A percentile compares a stretch with the other conserved stretches of the same genome.
Evolutionary conservation across 2,797 vertebrate species (phyloP).

Genomic region (Sciurus vulgaris): DNA sequence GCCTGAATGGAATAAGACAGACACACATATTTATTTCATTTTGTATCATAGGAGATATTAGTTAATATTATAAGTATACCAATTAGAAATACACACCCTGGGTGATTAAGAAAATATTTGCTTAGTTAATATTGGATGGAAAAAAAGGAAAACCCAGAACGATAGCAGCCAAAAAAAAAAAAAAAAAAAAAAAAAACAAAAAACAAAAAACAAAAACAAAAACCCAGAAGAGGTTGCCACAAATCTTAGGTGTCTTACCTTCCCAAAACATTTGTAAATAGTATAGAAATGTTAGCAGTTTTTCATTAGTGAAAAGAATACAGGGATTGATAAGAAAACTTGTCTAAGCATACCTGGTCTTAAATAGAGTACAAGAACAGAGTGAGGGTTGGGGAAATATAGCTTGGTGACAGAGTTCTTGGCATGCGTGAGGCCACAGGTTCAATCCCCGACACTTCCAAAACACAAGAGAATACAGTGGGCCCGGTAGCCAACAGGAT

Average conservation of each 20-base stretch:
- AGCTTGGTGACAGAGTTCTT: not conserved
- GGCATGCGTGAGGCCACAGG: not conserved
- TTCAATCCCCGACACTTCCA: too few relatives aligned
- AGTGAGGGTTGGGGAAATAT: too few relatives aligned
- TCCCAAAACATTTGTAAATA: not conserved
- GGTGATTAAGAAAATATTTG: not conserved
- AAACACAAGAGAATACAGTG: too few relatives aligned
- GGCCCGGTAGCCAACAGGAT: not conserved
- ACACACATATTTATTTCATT: not conserved
- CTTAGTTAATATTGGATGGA: not conserved
- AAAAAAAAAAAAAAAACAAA: not conserved
- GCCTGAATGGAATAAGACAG: not conserved
- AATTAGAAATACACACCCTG: not conserved
- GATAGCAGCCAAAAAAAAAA: not conserved
- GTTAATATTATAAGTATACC: not conserved
- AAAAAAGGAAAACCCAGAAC: not conserved
- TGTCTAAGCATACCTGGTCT: not conserved
- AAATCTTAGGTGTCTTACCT: not conserved
- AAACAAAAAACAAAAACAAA: too few relatives aligned
- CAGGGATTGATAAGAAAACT: not conserved
- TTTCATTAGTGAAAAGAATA: not conserved
- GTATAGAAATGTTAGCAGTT: not conserved
- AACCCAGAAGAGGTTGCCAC: not conserved
- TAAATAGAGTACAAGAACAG: fast-evolving
- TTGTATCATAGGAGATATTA: not conserved